phyloP scores from a whole-genome alignment of 2,888 invertebrate species.

The Cephus pulcher region DNA sequence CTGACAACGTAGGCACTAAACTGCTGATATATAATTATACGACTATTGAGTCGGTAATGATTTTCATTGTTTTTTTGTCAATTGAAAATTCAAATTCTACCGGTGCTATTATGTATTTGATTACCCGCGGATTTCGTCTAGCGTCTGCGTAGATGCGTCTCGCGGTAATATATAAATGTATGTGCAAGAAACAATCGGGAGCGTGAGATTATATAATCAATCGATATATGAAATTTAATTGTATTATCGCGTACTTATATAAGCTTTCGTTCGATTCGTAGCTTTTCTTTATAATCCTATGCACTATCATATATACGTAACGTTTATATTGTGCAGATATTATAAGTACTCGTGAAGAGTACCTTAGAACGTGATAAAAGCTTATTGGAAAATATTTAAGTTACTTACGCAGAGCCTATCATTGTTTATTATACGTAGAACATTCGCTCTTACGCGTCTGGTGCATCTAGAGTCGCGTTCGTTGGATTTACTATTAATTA shows the following conservation, averaged over 20 bases:
- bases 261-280: not conserved
- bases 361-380: not conserved
- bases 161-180: not conserved
- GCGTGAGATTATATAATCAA: not conserved
- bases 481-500: not conserved
- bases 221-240: not conserved
- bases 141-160: not conserved
- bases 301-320: not conserved
- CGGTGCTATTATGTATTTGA: not conserved
- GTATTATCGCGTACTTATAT: not conserved
- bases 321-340: not conserved
- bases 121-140: not conserved
- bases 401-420: not conserved
- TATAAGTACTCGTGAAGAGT: not conserved
- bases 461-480: not conserved
- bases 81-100: not conserved
- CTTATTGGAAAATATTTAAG: not conserved
- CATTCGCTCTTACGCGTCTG: not conserved
- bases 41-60: conserved; percentile 21
- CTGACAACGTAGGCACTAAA: conserved; percentile 45
- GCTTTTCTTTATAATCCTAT: not conserved
- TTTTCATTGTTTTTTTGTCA: not conserved
- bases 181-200: not conserved
- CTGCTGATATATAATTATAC: conserved; percentile 45
- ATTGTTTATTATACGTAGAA: not conserved